These are phyloP conservation scores for Zeugodacus cucurbitae DNA, from an alignment of 1,140 invertebrate genomes.

Conservation along the genomic window DNA sequence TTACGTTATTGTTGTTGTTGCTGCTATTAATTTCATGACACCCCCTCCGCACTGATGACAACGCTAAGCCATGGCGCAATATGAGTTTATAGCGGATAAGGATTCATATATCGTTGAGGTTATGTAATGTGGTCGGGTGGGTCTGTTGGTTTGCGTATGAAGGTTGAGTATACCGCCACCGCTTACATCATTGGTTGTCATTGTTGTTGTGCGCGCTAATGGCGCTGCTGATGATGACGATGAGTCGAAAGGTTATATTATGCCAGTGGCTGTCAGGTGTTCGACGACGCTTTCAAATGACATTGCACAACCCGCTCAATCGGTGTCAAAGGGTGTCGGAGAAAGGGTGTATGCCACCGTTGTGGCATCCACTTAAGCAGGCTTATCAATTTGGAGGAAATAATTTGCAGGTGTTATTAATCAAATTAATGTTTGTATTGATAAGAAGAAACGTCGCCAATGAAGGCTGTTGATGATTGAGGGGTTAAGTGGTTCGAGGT, in stretches of 20 bases:
- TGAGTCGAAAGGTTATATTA: not conserved
- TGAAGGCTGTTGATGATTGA: not conserved
- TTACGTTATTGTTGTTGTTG: not conserved
- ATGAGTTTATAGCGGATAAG: not conserved
- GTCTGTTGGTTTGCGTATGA: not conserved
- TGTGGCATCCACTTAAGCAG: not conserved
- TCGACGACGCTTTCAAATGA: not conserved
- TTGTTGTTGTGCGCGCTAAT: not conserved
- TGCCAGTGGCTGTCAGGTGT: not conserved
- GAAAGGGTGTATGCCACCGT: not conserved
- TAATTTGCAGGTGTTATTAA: slow-evolving; percentile 66
- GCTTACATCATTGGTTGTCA: not conserved
- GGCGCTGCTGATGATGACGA: not conserved
- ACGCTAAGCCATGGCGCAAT: not conserved
- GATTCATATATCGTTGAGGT: not conserved
- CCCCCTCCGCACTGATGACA: not conserved
- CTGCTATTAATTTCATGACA: not conserved
- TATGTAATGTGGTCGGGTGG: not conserved
- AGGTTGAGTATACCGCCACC: not conserved
- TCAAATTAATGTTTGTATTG: slow-evolving; percentile 65
- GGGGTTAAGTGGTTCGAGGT: not conserved
- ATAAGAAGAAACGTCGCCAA: slow-evolving; percentile 48
- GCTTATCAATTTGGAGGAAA: slow-evolving; percentile 51
- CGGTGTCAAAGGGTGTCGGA: not conserved
- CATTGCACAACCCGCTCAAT: slow-evolving; percentile 27